phyloP scores from a whole-genome alignment of 2,113 vertebrate genomes.

The Scortum barcoo region DNA sequence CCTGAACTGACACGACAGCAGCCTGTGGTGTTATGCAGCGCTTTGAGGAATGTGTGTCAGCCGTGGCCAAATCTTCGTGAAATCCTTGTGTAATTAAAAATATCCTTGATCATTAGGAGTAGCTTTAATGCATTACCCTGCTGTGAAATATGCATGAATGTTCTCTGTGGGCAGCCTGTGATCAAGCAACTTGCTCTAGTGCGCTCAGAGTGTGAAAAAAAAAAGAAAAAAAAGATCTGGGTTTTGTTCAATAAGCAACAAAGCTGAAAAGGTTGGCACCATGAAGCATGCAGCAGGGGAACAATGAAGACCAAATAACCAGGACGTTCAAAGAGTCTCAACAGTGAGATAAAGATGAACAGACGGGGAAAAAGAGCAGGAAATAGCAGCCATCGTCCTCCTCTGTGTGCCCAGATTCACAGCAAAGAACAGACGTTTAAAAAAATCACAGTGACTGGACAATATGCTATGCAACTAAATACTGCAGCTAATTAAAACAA shows the following conservation, averaged over 20 bases:
- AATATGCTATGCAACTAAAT: not conserved
- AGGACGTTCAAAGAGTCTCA: not conserved
- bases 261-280: slow-evolving; percentile 8
- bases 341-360: not conserved
- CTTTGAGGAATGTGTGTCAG: not conserved
- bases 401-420: not conserved
- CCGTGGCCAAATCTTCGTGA: not conserved
- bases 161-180: slow-evolving; percentile 12
- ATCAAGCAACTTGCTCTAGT: slow-evolving; percentile 5
- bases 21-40: not conserved
- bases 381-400: not conserved
- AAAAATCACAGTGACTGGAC: not conserved
- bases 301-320: not conserved
- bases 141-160: not conserved
- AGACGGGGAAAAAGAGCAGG: not conserved
- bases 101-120: not conserved
- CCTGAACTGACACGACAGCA: slow-evolving; percentile 1
- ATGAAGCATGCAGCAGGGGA: slow-evolving; percentile 4
- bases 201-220: not conserved
- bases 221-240: not conserved
- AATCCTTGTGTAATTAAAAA: not conserved
- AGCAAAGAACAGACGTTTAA: not conserved
- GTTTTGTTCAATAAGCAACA: slow-evolving; percentile 12
- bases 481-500: not conserved
- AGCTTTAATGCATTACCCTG: not conserved